These are phyloP conservation scores for Tauraco hartlaubi DNA, from an alignment of 2,797 vertebrate species.

Conservation along the genomic window DNA sequence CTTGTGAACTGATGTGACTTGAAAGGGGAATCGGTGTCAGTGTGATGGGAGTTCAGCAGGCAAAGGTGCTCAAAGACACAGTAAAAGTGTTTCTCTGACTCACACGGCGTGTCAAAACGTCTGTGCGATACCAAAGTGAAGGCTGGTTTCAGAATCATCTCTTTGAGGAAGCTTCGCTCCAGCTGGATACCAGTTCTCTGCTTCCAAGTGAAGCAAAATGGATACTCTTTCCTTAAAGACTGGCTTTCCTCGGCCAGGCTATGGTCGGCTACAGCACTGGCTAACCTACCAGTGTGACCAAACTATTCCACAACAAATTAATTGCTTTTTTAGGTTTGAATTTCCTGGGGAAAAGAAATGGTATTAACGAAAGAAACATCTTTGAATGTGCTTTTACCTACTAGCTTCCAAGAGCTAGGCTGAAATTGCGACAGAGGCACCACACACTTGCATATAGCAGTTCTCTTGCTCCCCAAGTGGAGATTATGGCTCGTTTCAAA, in stretches of 20 bases:
- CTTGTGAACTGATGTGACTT: slow-evolving; percentile 8
- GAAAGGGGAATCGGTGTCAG: background rate
- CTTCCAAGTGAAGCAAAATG: background rate
- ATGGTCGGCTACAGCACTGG: background rate
- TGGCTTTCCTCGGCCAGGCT: background rate
- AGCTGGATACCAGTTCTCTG: background rate
- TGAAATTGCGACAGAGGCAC: background rate
- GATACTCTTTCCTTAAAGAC: background rate
- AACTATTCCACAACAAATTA: background rate
- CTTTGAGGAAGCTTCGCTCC: background rate
- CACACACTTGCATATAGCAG: background rate
- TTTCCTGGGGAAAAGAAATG: background rate
- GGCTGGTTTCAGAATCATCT: background rate
- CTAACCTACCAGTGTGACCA: background rate
- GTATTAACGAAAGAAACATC: background rate
- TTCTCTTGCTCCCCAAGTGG: background rate
- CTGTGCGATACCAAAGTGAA: background rate
- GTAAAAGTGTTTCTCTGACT: background rate
- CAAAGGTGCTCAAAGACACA: background rate
- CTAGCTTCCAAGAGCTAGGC: background rate
- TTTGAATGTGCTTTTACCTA: background rate
- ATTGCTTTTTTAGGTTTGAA: background rate
- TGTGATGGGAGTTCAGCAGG: background rate
- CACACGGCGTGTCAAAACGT: background rate
- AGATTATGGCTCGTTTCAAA: slow-evolving; percentile 1